Percentiles rank a stretch among this genome's conserved stretches.
phyloP scores from a whole-genome alignment of 1,140 invertebrate genomes.

The Bombus soroeensis region DNA sequence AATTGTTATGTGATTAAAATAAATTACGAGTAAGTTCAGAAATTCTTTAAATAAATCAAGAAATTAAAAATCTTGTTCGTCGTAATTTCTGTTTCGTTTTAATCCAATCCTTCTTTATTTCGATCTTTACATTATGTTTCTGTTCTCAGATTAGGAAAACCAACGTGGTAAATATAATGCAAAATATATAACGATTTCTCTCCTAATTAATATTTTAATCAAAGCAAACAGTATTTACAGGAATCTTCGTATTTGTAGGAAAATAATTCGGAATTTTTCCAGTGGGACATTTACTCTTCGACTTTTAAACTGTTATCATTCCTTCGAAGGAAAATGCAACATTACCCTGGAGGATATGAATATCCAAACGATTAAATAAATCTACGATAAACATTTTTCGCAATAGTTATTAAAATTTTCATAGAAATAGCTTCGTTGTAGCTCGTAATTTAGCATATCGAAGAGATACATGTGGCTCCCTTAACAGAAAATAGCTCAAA shows the following conservation, averaged over 20 bases:
- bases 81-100: no score
- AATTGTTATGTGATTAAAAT: rapidly evolving
- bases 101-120: no score
- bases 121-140: no score
- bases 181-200: no score
- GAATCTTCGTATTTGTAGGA: no score
- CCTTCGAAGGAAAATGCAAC: conserved; percentile 9
- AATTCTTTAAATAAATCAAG: background rate
- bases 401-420: conserved; percentile 26
- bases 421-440: conserved; percentile 27
- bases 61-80: background rate
- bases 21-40: background rate
- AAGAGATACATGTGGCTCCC: background rate
- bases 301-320: conserved; percentile 15
- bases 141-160: no score
- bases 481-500: no score
- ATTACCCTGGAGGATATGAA: background rate
- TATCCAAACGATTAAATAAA: conserved; percentile 21
- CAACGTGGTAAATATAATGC: no score
- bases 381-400: conserved; percentile 21
- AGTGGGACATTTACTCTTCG: conserved; percentile 16
- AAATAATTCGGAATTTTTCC: conserved; percentile 18
- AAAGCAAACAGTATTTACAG: no score
- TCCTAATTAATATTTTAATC: no score
- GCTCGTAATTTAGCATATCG: background rate